Conservation (phyloP, 2,797 vertebrate species). For the Chaetodon trifasciatus region DNA sequence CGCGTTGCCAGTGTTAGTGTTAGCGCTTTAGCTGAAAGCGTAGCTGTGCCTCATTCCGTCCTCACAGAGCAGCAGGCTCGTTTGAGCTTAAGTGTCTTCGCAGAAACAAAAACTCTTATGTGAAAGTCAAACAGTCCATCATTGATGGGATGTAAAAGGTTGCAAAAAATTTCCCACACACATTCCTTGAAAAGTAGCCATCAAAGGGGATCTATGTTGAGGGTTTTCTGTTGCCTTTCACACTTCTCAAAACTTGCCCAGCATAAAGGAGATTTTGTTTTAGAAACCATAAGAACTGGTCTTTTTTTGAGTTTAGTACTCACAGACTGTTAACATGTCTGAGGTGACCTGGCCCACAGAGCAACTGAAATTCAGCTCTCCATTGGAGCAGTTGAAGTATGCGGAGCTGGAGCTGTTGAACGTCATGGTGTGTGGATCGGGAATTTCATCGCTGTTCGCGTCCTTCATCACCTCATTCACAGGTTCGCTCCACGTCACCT, state of each 20-base stretch:
- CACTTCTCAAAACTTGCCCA: constrained; percentile 48
- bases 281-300: not conserved
- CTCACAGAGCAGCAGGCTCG: not conserved
- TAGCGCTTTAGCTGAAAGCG: not conserved
- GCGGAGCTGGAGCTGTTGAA: constrained; percentile 46
- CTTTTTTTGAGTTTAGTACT: constrained; percentile 44
- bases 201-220: constrained; percentile 7
- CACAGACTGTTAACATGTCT: constrained; percentile 42
- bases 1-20: not conserved
- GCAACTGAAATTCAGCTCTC: constrained; percentile 35
- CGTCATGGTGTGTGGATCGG: not conserved
- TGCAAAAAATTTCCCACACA: constrained; percentile 4
- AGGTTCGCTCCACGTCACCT: not conserved
- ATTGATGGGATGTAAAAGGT: not conserved
- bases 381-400: constrained; percentile 53
- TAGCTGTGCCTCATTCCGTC: no score
- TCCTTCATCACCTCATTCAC: rapidly evolving
- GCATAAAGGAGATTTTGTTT: not conserved
- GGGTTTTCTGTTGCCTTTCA: constrained; percentile 32
- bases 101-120: not conserved
- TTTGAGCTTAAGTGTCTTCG: not conserved
- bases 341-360: constrained; percentile 39
- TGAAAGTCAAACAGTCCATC: not conserved
- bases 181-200: constrained; percentile 6
- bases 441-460: not conserved